Evolutionary conservation across 2,888 invertebrate genomes (phyloP).

Genomic region (Pteria penguin): DNA sequence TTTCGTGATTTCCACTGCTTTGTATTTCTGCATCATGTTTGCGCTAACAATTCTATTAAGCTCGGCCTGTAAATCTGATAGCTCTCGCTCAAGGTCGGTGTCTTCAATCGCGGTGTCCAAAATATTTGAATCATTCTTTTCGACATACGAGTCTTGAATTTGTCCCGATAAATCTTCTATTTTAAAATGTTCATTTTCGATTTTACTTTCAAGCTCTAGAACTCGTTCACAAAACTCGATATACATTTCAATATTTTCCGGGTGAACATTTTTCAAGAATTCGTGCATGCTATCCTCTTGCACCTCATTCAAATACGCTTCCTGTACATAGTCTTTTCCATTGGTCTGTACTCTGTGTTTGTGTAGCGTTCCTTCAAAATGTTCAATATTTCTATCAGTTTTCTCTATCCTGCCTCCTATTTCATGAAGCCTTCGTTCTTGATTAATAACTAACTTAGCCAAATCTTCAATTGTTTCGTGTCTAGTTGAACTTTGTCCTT

Average conservation of each 20-base stretch:
- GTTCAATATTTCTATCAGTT: slow-evolving; percentile 89
- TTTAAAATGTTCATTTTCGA: slow-evolving; percentile 88
- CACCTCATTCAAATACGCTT: slow-evolving; percentile 58
- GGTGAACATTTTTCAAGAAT: slow-evolving; percentile 83
- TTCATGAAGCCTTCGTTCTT: slow-evolving; percentile 83
- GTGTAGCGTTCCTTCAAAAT: slow-evolving; percentile 78
- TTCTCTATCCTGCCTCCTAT: slow-evolving; percentile 82
- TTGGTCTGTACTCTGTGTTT: slow-evolving; percentile 57
- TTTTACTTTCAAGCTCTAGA: slow-evolving; percentile 86
- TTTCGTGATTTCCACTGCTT: slow-evolving; percentile 61
- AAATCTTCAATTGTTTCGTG: slow-evolving; percentile 66
- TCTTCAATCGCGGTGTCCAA: slow-evolving; percentile 22
- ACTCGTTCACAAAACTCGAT: slow-evolving; percentile 88
- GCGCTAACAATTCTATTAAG: slow-evolving; percentile 66
- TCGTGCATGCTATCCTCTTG: slow-evolving; percentile 78
- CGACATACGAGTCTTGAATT: slow-evolving; percentile 51
- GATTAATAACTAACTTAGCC: slow-evolving; percentile 83
- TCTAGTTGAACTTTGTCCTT: slow-evolving; percentile 44
- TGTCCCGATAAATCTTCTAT: slow-evolving; percentile 86
- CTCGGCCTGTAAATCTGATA: slow-evolving; percentile 60
- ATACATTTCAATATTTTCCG: slow-evolving; percentile 84
- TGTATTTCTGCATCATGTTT: slow-evolving; percentile 68
- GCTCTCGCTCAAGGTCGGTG: slow-evolving; percentile 41
- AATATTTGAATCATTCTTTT: slow-evolving; percentile 16
- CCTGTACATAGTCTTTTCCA: slow-evolving; percentile 69